Conservation (phyloP, 2,888 invertebrate genomes). For the Drosophila quasianomalipes region DNA sequence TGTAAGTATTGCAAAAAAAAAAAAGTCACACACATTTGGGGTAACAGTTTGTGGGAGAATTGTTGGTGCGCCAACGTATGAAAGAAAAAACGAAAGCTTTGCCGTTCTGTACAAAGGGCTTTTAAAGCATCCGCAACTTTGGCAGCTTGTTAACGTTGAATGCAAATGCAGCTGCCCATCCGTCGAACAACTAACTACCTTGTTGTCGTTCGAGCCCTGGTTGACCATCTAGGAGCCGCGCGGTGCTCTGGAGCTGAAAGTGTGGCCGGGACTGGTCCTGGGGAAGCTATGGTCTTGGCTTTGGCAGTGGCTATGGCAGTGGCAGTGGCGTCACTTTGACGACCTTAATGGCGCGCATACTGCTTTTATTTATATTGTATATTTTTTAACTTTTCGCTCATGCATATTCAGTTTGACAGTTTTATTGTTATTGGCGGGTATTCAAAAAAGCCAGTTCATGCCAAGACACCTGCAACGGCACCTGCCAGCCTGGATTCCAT, state of each 20-base stretch:
- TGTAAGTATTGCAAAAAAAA: constrained; percentile 88
- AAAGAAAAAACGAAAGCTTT: constrained; percentile 38
- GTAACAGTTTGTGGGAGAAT: neutral
- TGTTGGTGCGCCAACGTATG: constrained; percentile 16
- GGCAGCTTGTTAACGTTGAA: constrained; percentile 53
- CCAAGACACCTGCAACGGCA: constrained; percentile 50
- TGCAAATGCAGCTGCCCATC: constrained; percentile 54
- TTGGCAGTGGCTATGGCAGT: neutral
- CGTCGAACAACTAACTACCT: constrained; percentile 15
- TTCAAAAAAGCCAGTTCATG: constrained; percentile 56
- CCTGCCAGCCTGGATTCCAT: constrained; percentile 39
- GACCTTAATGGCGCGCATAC: constrained; percentile 76
- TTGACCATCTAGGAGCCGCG: constrained; percentile 4
- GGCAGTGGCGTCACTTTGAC: constrained; percentile 47
- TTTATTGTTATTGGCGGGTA: constrained; percentile 77
- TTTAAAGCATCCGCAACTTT: constrained; percentile 38
- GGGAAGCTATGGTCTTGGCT: neutral
- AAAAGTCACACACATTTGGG: neutral
- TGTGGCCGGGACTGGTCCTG: neutral
- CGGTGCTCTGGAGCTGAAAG: neutral
- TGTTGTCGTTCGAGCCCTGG: constrained; percentile 7
- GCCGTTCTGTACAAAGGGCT: constrained; percentile 13
- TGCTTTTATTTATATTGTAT: constrained; percentile 79
- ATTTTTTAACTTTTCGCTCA: constrained; percentile 76
- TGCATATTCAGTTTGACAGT: constrained; percentile 75